These are phyloP conservation scores for Ditula angustiorana DNA, from an alignment of 2,888 invertebrate genomes.

Conservation along the genomic window DNA sequence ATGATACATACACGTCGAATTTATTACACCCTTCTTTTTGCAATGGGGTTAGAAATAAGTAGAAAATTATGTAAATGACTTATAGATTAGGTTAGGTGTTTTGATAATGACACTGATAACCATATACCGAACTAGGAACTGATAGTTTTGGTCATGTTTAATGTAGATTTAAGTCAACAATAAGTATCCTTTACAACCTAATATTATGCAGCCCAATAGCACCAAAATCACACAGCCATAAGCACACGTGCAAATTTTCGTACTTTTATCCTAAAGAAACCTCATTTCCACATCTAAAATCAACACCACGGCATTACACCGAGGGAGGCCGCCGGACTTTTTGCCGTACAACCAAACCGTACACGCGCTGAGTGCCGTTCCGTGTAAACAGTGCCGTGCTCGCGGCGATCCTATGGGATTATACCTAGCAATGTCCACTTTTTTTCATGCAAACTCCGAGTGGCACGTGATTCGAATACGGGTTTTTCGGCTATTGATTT, in stretches of 20 bases:
- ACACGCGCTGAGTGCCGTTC: constrained; percentile 40
- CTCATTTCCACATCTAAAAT: neutral
- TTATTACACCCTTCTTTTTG: too few relatives aligned
- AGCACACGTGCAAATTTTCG: too few relatives aligned
- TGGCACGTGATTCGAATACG: constrained; percentile 34
- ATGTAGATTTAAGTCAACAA: too few relatives aligned
- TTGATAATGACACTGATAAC: too few relatives aligned
- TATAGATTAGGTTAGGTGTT: too few relatives aligned
- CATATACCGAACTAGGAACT: too few relatives aligned
- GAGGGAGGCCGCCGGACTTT: constrained; percentile 4
- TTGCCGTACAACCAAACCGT: neutral
- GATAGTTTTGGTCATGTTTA: too few relatives aligned
- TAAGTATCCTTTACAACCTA: too few relatives aligned
- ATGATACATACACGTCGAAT: too few relatives aligned
- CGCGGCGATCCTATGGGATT: constrained; percentile 39
- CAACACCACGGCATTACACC: constrained; percentile 4
- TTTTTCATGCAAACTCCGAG: constrained; percentile 27
- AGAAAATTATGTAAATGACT: too few relatives aligned
- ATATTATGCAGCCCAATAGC: neutral
- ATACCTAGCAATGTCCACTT: constrained; percentile 35
- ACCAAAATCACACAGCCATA: too few relatives aligned
- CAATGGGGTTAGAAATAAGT: too few relatives aligned
- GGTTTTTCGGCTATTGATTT: constrained; percentile 33
- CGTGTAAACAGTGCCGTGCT: constrained; percentile 38
- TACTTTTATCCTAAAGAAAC: neutral